Evolutionary conservation across 2,888 invertebrate genomes (phyloP), one percentile per base, ranked within the genome.

Genomic region (Yponomeuta malinellus): DNA sequence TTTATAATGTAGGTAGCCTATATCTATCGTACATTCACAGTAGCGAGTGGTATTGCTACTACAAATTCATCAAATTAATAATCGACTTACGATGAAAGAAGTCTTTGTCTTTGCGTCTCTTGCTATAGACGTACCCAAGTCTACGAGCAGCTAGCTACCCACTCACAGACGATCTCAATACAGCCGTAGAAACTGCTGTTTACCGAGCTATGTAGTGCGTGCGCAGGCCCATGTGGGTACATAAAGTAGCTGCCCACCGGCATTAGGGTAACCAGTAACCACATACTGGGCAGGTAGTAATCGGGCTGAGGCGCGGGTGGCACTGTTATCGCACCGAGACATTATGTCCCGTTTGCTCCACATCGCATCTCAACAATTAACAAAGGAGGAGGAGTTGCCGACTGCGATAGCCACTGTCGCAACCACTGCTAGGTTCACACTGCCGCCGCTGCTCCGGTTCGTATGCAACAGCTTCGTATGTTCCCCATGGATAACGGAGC

Each of bases 281-380:
- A 79, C 75, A 70, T n/a, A 33, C 33, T 63, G 15, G 69, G 59
- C 52, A 48, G n/a, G 37, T 68, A 68, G 68, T 48, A 29, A 68
- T 48, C 68, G 71, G 63, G 71, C 70, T 72, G 67, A 72, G 73
- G 69, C 73, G 73, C 23, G 43, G 48, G 71, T 65, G 72, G 71
- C 71, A 72, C 63, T 69, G 71, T 37, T 59, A 70, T 48, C 33
- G 69, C 67, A 72, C 70, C 70, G 59, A 66, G 64, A 70, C 70
- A 88, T 88, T 87, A 88, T 83, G 84, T 88, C 84, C 88, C 90
- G 90, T 81, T 80, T 81, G 89, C 81, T 83, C 88, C 75, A 90
- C 84, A 85, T 89, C 76, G 64, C 84, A 86, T 88, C 76, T 59
- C 65, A 63, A 78, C 79, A 81, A 82, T 83, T 84, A 83, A 79